Base-by-base conservation (phyloP, 2,797 vertebrate genomes). In the Eurystomus glaucurus region DNA sequence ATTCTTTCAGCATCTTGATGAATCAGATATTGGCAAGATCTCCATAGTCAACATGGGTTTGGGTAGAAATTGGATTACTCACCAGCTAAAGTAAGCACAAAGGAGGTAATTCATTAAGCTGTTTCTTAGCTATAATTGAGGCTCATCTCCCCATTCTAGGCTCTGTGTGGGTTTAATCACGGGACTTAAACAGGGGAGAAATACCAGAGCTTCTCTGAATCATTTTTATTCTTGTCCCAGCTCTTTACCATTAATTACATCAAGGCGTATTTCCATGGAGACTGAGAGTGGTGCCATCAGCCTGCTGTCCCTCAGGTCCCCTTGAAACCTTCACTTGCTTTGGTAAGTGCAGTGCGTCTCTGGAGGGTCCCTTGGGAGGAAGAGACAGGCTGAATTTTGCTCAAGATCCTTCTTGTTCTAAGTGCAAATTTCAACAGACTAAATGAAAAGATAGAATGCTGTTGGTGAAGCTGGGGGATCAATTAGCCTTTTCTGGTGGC, bases 161-260 rank as follows among this genome's bases (percentile, higher is more conserved):
- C 29, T 88, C 71, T 87, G 77, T 93, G 95, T 96, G 88, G 92
- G 96, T 93, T 96, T 97, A 93, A 87, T 92, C 78, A 87, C 1
- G 10, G 83, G 71, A 93, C 16, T 64, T 80, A 72, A 97, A 80
- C 66, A 82, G 60, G 19, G 57, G 61, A 77, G 46, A 93, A 91
- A 75, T 68, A 92, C 25, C 68, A 96, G 50, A 80, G 71, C 61
- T 78, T 80, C 86, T 95, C 83, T 96, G 94, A 95, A 91, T 97
- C 75, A 91, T 91, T 92, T 91, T 95, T 96, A 92, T 95, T 96
- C 78, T 95, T 60, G 19, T 71, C 22, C 10, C 4, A 5, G 45
- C 60, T 96, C 75, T 91, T 93, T 69, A n/a, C 75, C 62, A 29
- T 37, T 92, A 92, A 93, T 90, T 96, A 77, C 84, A 90, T 93